A percentile compares a stretch with the other conserved stretches of the same genome.
Conservation (phyloP, 2,888 invertebrate genomes). For the Oasisia sp. region DNA sequence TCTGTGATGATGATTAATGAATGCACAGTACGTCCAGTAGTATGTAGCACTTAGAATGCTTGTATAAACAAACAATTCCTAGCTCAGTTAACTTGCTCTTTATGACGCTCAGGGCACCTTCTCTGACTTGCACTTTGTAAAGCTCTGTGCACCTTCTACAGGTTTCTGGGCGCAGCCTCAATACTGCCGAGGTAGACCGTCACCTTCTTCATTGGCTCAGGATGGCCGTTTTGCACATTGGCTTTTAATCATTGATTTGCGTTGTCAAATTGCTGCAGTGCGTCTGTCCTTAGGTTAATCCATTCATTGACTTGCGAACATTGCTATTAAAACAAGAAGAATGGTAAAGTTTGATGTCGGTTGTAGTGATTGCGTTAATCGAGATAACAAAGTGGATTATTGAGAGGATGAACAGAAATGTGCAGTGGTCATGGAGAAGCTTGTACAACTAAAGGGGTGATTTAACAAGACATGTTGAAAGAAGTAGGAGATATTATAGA, state of each 20-base stretch:
- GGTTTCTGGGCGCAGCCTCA: slow-evolving; percentile 6
- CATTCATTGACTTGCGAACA: too few species aligned
- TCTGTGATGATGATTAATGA: too few species aligned
- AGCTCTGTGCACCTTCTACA: background rate
- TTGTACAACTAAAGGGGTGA: background rate
- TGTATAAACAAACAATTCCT: too few species aligned
- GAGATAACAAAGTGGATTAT: background rate
- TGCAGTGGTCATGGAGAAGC: background rate
- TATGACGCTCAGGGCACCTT: background rate
- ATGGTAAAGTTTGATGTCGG: background rate
- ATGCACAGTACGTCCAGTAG: too few species aligned
- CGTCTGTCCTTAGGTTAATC: background rate
- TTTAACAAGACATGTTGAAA: background rate
- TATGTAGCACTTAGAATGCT: too few species aligned
- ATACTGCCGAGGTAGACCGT: background rate
- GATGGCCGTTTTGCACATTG: background rate
- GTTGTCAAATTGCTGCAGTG: background rate
- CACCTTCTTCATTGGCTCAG: background rate
- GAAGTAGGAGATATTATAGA: background rate
- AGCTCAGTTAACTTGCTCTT: too few species aligned
- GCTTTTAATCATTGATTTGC: background rate
- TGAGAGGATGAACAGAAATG: background rate
- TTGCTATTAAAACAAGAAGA: background rate
- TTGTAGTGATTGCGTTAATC: background rate
- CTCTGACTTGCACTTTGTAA: background rate